These are phyloP conservation scores for Metalampra italica DNA, from an alignment of 2,888 invertebrate genomes.

Conservation along the genomic window DNA sequence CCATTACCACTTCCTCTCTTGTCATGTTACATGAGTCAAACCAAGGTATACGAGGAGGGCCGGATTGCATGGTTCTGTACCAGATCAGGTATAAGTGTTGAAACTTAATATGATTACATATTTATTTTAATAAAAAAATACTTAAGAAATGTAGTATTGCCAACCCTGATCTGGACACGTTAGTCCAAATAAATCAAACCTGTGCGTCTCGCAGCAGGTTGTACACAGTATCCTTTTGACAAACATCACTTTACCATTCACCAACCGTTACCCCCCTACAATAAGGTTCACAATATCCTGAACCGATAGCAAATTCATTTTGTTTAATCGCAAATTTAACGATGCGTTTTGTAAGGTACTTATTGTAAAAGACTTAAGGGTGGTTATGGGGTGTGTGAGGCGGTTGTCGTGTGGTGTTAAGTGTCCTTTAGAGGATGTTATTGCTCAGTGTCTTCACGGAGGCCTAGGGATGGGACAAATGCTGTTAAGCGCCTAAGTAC, in stretches of 20 bases:
- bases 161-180: conserved; percentile 15
- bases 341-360: conserved; percentile 15
- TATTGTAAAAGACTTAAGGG: conserved; percentile 12
- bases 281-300: conserved; percentile 21
- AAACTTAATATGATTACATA: too few relatives aligned
- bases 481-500: neutral
- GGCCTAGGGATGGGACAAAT: conserved; percentile 43
- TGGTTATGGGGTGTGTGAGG: conserved; percentile 7
- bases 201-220: conserved; percentile 53
- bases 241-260: conserved; percentile 11
- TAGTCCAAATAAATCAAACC: conserved; percentile 62
- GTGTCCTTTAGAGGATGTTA: conserved; percentile 61
- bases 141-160: neutral
- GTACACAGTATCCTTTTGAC: conserved; percentile 29
- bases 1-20: too few relatives aligned
- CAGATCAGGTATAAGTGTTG: too few relatives aligned
- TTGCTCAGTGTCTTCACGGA: conserved; percentile 62
- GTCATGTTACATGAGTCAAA: too few relatives aligned
- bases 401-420: conserved; percentile 38
- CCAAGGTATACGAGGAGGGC: too few relatives aligned
- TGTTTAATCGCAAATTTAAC: conserved; percentile 18
- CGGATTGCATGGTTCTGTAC: too few relatives aligned
- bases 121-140: too few relatives aligned
- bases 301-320: conserved; percentile 13
- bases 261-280: conserved; percentile 5